Percentiles rank a stretch among this genome's conserved stretches.
Evolutionary conservation across 2,797 vertebrate species (phyloP).

Genomic region (Dallia pectoralis): DNA sequence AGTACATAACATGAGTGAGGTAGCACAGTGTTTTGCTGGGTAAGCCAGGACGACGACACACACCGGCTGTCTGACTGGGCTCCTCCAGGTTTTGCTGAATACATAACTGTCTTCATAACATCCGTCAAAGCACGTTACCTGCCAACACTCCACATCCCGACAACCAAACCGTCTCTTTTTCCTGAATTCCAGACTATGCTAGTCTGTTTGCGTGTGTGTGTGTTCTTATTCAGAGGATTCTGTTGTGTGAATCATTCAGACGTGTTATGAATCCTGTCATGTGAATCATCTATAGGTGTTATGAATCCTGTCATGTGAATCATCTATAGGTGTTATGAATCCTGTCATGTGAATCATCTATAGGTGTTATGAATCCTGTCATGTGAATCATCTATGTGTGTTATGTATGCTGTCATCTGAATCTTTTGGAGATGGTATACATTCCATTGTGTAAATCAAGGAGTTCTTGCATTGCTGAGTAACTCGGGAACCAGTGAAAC

Average conservation of each 20-base stretch:
- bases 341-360: too few species aligned
- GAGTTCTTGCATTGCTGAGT: not conserved
- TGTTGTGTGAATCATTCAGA: too few species aligned
- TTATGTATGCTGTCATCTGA: not conserved
- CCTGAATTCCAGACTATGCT: not conserved
- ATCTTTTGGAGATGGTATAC: conserved; percentile 31
- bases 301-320: too few species aligned
- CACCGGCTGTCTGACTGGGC: conserved; percentile 16
- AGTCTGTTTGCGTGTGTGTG: not conserved
- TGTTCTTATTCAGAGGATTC: not conserved
- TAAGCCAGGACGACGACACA: conserved; percentile 26
- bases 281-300: too few species aligned
- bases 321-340: too few species aligned
- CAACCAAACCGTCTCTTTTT: conserved; percentile 7
- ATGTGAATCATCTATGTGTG: too few species aligned
- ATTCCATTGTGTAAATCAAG: conserved; percentile 26
- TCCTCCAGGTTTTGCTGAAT: conserved; percentile 28
- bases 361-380: too few species aligned
- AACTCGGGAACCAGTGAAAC: conserved; percentile 39
- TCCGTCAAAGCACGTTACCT: conserved; percentile 15
- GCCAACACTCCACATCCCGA: not conserved
- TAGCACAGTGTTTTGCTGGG: conserved; percentile 15
- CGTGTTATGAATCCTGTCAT: too few species aligned
- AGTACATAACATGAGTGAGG: conserved; percentile 1
- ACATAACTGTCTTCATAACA: conserved; percentile 24